A percentile compares a stretch with the other conserved stretches of the same genome.
These are phyloP conservation scores for Siderastrea siderea DNA, from an alignment of 92 coral and sea anemone genomes.

Conservation along the genomic window DNA sequence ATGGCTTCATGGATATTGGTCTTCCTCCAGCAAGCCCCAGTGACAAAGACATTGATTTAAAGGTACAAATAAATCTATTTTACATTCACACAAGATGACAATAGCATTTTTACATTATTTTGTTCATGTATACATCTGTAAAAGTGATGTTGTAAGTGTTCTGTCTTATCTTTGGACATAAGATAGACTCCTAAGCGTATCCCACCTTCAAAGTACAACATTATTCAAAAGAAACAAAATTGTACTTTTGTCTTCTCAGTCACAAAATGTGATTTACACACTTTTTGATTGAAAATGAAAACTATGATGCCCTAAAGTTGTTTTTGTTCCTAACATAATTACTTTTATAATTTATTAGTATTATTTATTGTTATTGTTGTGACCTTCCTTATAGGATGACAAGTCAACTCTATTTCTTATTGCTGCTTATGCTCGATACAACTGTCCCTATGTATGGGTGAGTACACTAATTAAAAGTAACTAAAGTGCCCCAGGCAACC, in stretches of 20 bases:
- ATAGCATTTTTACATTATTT: not conserved
- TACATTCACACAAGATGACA: not conserved
- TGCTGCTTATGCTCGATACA: slow-evolving; percentile 98
- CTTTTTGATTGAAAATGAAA: too few species aligned
- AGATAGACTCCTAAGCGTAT: too few species aligned
- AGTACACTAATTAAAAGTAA: slow-evolving; percentile 14
- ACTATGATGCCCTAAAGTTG: too few species aligned
- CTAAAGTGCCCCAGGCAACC: too few species aligned
- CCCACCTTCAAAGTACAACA: too few species aligned
- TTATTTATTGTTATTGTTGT: not conserved
- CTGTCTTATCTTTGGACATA: not conserved
- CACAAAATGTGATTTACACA: too few species aligned
- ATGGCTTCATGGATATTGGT: slow-evolving; percentile 97
- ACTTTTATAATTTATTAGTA: not conserved
- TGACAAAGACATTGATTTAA: slow-evolving; percentile 94
- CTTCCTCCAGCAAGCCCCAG: slow-evolving; percentile 99
- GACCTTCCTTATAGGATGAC: slow-evolving; percentile 74
- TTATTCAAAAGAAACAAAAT: too few species aligned
- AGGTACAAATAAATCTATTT: slow-evolving; percentile 51
- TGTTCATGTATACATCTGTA: too few species aligned
- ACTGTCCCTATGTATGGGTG: slow-evolving; percentile 99
- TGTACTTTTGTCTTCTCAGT: too few species aligned
- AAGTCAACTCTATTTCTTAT: slow-evolving; percentile 91
- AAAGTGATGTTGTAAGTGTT: not conserved
- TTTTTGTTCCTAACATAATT: too few species aligned